Evolutionary conservation across 2,113 vertebrate species (phyloP).

Genomic region (Pleuronectes platessa): DNA sequence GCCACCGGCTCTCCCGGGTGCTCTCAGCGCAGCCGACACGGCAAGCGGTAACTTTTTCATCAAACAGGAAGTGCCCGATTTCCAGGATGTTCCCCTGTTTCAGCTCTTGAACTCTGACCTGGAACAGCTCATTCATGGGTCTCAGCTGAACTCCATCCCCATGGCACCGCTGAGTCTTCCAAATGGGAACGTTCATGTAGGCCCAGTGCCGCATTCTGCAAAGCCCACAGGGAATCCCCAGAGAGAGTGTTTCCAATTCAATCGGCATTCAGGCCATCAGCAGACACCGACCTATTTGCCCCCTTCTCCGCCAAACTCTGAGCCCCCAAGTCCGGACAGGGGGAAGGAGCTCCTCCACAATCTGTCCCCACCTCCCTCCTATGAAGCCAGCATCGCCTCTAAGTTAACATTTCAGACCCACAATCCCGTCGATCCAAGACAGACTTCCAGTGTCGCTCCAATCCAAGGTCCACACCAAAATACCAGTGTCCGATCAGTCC

Average conservation of each 20-base stretch:
- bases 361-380: conserved; percentile 92
- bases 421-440: conserved; percentile 19
- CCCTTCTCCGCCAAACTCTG: conserved; percentile 94
- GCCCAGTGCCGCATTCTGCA: conserved; percentile 81
- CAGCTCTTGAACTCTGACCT: conserved; percentile 94
- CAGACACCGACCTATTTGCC: conserved; percentile 90
- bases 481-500: conserved; percentile 26
- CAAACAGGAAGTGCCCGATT: conserved; percentile 94
- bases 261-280: conserved; percentile 80
- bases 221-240: conserved; percentile 84
- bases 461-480: conserved; percentile 35
- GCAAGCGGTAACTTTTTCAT: conserved; percentile 87
- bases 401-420: conserved; percentile 89
- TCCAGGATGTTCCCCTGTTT: conserved; percentile 91
- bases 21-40: conserved; percentile 84
- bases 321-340: conserved; percentile 93
- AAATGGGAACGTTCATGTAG: conserved; percentile 83
- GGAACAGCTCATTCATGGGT: conserved; percentile 85
- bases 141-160: conserved; percentile 85
- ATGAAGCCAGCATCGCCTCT: conserved; percentile 93
- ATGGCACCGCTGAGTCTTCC: conserved; percentile 84
- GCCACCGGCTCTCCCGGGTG: conserved; percentile 77
- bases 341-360: conserved; percentile 92
- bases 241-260: conserved; percentile 84
- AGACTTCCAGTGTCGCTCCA: conserved; percentile 25